These are phyloP conservation scores for Tetropium fuscum DNA, from an alignment of 2,888 invertebrate species.

Conservation along the genomic window DNA sequence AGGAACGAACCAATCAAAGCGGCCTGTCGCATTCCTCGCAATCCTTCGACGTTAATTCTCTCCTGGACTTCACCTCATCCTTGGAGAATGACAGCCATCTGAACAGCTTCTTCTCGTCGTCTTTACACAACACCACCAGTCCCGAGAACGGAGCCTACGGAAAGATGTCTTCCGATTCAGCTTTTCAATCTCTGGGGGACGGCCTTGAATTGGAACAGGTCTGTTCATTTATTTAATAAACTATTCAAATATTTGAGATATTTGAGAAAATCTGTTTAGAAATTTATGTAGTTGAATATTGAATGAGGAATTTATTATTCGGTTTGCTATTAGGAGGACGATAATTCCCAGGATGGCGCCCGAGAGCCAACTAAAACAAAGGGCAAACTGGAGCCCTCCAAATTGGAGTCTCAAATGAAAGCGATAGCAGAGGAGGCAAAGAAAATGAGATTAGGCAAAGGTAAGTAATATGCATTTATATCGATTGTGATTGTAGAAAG, in stretches of 20 bases:
- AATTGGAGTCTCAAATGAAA: conserved; percentile 75
- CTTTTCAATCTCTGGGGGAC: conserved; percentile 66
- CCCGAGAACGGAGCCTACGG: conserved; percentile 70
- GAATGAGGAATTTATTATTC: too few relatives aligned
- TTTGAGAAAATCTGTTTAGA: too few relatives aligned
- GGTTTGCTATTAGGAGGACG: conserved; percentile 11
- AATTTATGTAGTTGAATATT: too few relatives aligned
- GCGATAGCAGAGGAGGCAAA: conserved; percentile 65
- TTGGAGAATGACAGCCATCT: conserved; percentile 53
- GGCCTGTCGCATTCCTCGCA: conserved; percentile 41
- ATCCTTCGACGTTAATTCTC: conserved; percentile 54
- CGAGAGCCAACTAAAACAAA: conserved; percentile 28
- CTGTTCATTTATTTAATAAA: too few relatives aligned
- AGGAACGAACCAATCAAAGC: conserved; percentile 39
- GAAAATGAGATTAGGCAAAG: conserved; percentile 63
- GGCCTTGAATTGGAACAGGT: conserved; percentile 61
- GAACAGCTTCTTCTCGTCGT: conserved; percentile 52
- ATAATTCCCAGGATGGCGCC: conserved; percentile 29
- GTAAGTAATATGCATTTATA: conserved; percentile 55
- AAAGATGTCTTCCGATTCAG: conserved; percentile 70
- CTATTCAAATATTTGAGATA: too few relatives aligned
- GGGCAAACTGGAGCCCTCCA: conserved; percentile 42
- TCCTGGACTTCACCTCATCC: conserved; percentile 56
- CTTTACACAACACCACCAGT: conserved; percentile 65
- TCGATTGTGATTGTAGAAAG: too few relatives aligned